Percentiles rank a stretch among this genome's conserved stretches.
These are phyloP conservation scores for Nycticryphes semicollaris DNA, from an alignment of 2,113 vertebrate genomes.

Conservation along the genomic window DNA sequence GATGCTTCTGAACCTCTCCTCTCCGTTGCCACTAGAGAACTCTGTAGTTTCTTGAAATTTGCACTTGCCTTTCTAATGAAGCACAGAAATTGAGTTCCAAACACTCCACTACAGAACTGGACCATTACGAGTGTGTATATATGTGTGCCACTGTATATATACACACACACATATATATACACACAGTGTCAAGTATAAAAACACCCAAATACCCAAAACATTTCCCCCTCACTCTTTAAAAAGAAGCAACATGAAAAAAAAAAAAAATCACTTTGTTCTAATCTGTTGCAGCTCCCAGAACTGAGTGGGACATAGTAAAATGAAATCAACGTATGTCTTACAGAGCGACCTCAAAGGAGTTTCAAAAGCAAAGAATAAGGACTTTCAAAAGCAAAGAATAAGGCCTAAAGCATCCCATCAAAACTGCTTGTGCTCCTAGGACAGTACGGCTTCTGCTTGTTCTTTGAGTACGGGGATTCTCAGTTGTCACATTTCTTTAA, in stretches of 20 bases:
- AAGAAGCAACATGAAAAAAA: not conserved
- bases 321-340: not conserved
- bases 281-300: not conserved
- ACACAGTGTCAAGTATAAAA: not conserved
- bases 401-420: not conserved
- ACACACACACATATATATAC: no score
- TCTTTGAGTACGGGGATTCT: not conserved
- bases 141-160: no score
- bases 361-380: not conserved
- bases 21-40: not conserved
- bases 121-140: not conserved
- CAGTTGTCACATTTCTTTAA: not conserved
- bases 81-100: not conserved
- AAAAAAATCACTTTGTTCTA: not conserved
- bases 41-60: not conserved
- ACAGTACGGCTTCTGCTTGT: not conserved
- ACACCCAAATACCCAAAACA: not conserved
- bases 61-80: not conserved
- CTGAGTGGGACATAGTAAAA: not conserved
- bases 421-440: not conserved
- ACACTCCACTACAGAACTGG: not conserved
- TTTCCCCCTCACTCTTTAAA: not conserved
- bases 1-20: not conserved
- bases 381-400: not conserved
- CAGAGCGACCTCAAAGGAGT: not conserved